Conservation (phyloP, 2,888 invertebrate genomes). For the Tinea trinotella region DNA sequence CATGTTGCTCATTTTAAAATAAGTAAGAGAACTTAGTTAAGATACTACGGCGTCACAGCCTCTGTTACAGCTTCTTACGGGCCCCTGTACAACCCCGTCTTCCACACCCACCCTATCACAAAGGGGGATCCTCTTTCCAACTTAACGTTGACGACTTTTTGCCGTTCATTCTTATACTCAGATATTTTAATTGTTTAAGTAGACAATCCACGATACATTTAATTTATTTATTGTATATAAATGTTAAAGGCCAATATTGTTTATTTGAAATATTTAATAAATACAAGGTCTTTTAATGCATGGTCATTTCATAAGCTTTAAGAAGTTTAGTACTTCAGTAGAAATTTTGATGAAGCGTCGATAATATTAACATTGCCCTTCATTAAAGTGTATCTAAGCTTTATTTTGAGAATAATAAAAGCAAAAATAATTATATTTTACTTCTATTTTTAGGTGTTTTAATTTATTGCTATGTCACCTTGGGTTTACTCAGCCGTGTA, state of each 20-base stretch:
- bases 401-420: neutral
- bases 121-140: constrained; percentile 9
- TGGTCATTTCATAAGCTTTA: too few relatives aligned
- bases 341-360: too few relatives aligned
- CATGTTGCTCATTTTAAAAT: constrained; percentile 16
- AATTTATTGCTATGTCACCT: neutral
- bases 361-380: too few relatives aligned
- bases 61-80: constrained; percentile 19
- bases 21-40: constrained; percentile 17
- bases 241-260: too few relatives aligned
- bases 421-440: neutral
- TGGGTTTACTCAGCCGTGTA: neutral
- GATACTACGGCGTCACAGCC: constrained; percentile 14
- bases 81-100: constrained; percentile 4
- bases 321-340: too few relatives aligned
- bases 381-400: too few relatives aligned
- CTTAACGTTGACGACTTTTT: constrained; percentile 16
- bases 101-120: neutral
- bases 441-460: neutral
- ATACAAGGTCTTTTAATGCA: too few relatives aligned
- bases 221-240: neutral
- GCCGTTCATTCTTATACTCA: constrained; percentile 19
- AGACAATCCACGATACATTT: neutral
- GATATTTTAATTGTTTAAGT: constrained; percentile 21
- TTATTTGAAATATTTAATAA: too few relatives aligned